phyloP scores from a whole-genome alignment of 1,140 invertebrate genomes.

The Chymomyza costata region DNA sequence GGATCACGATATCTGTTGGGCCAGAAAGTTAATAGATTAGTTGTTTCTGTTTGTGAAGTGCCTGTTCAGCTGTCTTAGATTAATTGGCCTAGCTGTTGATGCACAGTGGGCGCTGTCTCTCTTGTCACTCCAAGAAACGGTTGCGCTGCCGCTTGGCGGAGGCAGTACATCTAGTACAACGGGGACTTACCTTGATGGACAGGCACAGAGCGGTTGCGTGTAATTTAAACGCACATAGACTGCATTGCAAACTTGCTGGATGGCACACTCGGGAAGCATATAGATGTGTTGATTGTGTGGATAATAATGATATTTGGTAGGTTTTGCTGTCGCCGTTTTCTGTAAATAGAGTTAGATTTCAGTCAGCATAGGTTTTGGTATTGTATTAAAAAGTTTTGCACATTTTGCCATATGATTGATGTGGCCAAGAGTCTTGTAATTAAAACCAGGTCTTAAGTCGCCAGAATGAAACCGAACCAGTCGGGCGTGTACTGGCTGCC shows the following conservation, averaged over 20 bases:
- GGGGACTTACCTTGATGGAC: conserved; percentile 81
- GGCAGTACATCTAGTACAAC: too few relatives aligned
- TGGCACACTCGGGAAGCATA: conserved; percentile 92
- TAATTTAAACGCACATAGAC: conserved; percentile 94
- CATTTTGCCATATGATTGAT: too few relatives aligned
- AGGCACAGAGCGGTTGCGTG: conserved; percentile 93
- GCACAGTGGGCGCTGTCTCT: conserved; percentile 1
- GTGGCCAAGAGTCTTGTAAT: too few relatives aligned
- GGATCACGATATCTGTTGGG: conserved; percentile 83
- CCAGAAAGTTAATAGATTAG: conserved; percentile 24
- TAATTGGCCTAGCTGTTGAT: background rate
- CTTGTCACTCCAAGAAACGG: background rate
- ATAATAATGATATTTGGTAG: conserved; percentile 94
- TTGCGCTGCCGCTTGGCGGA: conserved; percentile 4
- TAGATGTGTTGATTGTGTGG: conserved; percentile 95
- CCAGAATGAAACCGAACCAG: background rate
- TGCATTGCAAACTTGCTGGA: conserved; percentile 94
- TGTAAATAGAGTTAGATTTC: conserved; percentile 77
- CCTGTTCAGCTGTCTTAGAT: background rate
- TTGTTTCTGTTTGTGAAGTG: too few relatives aligned
- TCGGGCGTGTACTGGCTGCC: too few relatives aligned
- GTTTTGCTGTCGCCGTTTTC: conserved; percentile 86
- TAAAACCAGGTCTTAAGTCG: too few relatives aligned
- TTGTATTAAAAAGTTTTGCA: too few relatives aligned
- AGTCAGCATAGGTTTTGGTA: background rate